Conservation (phyloP, 1,140 invertebrate genomes). For the Oryctes rhinoceros region DNA sequence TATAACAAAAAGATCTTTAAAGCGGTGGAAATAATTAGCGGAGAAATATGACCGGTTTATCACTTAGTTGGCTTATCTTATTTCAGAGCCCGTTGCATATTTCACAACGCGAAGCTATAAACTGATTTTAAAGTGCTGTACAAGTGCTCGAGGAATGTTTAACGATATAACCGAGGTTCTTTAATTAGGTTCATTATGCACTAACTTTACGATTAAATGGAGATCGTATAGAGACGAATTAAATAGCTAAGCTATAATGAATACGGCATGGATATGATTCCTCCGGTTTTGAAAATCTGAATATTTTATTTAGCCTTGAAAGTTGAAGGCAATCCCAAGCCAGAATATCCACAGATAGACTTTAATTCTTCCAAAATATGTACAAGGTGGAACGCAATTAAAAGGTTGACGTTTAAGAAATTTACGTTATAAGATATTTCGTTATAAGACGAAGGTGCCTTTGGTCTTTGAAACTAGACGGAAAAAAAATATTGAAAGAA, state of each 20-base stretch:
- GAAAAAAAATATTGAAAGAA: too few species aligned
- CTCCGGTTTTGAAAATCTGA: too few species aligned
- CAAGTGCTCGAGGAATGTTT: not conserved
- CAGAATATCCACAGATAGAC: too few species aligned
- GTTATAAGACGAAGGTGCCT: too few species aligned
- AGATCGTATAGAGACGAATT: not conserved
- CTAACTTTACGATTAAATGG: not conserved
- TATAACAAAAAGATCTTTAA: conserved; percentile 11
- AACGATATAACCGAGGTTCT: not conserved
- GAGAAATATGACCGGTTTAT: conserved; percentile 33
- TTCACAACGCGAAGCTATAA: not conserved
- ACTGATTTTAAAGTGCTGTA: conserved; percentile 23
- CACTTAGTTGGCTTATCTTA: conserved; percentile 18
- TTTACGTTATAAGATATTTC: too few species aligned
- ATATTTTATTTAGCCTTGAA: too few species aligned
- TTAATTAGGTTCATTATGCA: not conserved
- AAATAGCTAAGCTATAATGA: not conserved
- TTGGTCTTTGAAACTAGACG: too few species aligned
- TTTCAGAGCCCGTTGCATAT: not conserved
- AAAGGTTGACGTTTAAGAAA: too few species aligned
- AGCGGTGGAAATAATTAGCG: conserved; percentile 7
- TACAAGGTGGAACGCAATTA: too few species aligned
- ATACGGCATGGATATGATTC: not conserved
- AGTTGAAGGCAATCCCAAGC: too few species aligned
- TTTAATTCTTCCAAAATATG: too few species aligned